phyloP scores from a whole-genome alignment of 2,797 vertebrate genomes.

The Protonibea diacanthus region DNA sequence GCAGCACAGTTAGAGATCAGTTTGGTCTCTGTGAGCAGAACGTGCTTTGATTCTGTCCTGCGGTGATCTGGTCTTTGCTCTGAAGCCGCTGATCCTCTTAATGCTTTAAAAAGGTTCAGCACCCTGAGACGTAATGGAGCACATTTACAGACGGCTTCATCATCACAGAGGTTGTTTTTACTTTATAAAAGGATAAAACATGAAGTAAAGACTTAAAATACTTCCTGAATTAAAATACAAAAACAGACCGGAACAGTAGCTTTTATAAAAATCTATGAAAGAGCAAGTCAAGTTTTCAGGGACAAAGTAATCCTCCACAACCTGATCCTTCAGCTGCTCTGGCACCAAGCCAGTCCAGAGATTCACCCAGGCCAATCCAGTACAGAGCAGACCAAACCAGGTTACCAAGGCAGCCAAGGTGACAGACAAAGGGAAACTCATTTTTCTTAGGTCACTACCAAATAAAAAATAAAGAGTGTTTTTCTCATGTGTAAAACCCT shows the following conservation, averaged over 20 bases:
- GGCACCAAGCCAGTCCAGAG: not conserved
- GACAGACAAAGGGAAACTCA: too few species aligned
- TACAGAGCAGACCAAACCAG: not conserved
- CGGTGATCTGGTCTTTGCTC: slow-evolving; percentile 1
- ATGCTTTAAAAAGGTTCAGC: slow-evolving; percentile 55
- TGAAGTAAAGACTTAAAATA: not conserved
- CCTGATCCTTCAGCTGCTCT: not conserved
- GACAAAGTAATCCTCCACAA: not conserved
- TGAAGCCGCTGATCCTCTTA: slow-evolving; percentile 68
- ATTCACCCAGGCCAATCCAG: not conserved
- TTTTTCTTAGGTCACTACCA: too few species aligned
- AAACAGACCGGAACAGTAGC: not conserved
- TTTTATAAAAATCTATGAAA: not conserved
- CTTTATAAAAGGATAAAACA: not conserved
- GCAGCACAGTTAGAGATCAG: not conserved
- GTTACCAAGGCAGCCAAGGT: not conserved
- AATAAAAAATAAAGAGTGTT: not conserved
- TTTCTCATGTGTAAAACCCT: too few species aligned
- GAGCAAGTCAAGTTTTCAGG: not conserved
- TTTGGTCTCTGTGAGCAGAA: slow-evolving; percentile 8
- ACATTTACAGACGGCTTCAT: slow-evolving; percentile 22
- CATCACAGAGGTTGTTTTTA: not conserved
- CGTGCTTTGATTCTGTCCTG: slow-evolving; percentile 23
- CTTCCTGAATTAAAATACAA: not conserved
- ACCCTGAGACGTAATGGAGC: slow-evolving; percentile 42